phyloP scores from a whole-genome alignment of 1,140 invertebrate genomes.

The Drosophila leontia region DNA sequence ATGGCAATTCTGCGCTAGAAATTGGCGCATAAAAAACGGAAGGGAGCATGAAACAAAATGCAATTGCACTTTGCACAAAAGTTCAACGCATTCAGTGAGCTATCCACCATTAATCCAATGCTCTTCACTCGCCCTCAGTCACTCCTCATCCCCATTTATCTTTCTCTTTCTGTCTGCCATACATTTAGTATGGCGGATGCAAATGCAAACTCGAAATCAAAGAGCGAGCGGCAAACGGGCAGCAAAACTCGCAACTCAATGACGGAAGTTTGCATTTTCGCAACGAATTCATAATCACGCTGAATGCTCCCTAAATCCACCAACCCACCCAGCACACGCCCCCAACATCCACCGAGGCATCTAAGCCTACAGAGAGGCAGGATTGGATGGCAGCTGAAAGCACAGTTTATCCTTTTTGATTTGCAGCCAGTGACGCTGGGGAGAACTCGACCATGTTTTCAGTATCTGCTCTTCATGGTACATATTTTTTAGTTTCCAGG shows the following conservation, averaged over 20 bases:
- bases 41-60: slow-evolving; percentile 73
- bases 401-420: slow-evolving; percentile 83
- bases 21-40: slow-evolving; percentile 67
- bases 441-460: slow-evolving; percentile 49
- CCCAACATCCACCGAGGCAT: background rate
- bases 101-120: slow-evolving; percentile 51
- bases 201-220: slow-evolving; percentile 71
- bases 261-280: slow-evolving; percentile 81
- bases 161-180: slow-evolving; percentile 13
- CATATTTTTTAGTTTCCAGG: slow-evolving; percentile 73
- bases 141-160: slow-evolving; percentile 21
- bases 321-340: background rate
- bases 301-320: slow-evolving; percentile 39
- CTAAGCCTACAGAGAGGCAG: slow-evolving; percentile 29
- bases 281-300: slow-evolving; percentile 82
- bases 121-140: slow-evolving; percentile 4
- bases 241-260: slow-evolving; percentile 76
- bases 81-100: slow-evolving; percentile 79
- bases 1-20: slow-evolving; percentile 51
- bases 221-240: slow-evolving; percentile 67
- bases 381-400: slow-evolving; percentile 74
- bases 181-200: slow-evolving; percentile 37
- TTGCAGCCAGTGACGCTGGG: slow-evolving; percentile 57
- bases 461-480: slow-evolving; percentile 55
- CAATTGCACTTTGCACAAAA: slow-evolving; percentile 84